Evolutionary conservation across 2,113 vertebrate species (phyloP).

Genomic region (Syngnathoides biaculeatus): DNA sequence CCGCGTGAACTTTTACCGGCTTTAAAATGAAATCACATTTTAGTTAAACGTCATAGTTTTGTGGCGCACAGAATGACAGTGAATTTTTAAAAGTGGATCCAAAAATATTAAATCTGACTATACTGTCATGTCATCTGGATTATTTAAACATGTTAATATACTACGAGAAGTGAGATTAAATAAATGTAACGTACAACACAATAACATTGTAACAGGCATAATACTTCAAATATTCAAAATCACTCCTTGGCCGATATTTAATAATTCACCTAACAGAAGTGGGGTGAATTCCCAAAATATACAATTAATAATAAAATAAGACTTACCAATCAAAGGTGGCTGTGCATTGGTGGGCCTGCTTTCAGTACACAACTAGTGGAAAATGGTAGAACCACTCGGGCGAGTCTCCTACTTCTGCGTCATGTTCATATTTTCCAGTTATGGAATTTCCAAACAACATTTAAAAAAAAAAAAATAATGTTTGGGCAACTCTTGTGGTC

Average conservation of each 20-base stretch:
- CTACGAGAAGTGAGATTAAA: not conserved
- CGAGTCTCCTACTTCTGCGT: constrained; percentile 36
- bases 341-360: not conserved
- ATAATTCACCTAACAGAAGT: not conserved
- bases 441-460: constrained; percentile 35
- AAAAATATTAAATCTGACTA: not conserved
- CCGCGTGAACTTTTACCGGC: constrained; percentile 14
- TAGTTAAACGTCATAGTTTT: not conserved
- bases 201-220: not conserved
- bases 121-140: not conserved
- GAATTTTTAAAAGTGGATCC: not conserved
- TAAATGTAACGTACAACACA: not conserved
- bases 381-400: not conserved
- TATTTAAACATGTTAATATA: not conserved
- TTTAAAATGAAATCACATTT: not conserved
- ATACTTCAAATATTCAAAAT: not conserved
- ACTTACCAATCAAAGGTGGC: constrained; percentile 37
- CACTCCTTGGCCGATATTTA: not conserved
- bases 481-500: too few relatives aligned
- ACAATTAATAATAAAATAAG: not conserved
- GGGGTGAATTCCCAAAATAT: not conserved
- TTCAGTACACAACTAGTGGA: constrained; percentile 7
- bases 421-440: constrained; percentile 47
- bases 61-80: not conserved
- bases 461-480: not conserved